Percentiles rank a stretch among this genome's conserved stretches.
phyloP scores from a whole-genome alignment of 2,113 vertebrate genomes.

The Chloropsis cyanopogon region DNA sequence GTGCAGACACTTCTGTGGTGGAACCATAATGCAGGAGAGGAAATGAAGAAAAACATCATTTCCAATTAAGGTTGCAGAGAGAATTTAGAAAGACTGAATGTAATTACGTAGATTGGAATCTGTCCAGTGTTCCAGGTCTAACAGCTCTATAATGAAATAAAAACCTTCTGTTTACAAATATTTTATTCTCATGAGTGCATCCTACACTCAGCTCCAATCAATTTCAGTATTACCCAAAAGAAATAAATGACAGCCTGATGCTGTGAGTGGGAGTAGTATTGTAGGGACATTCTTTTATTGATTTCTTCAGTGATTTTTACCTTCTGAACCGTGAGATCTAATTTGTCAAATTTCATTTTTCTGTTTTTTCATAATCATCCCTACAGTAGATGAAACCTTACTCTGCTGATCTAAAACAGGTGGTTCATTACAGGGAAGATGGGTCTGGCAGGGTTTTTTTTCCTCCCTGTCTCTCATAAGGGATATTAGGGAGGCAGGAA shows the following conservation, averaged over 20 bases:
- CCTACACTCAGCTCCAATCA: neutral
- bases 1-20: neutral
- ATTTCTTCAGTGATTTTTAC: neutral
- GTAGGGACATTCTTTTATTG: neutral
- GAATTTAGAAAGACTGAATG: slow-evolving; percentile 2
- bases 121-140: slow-evolving; percentile 34
- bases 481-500: neutral
- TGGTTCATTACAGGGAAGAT: neutral
- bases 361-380: neutral
- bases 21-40: neutral
- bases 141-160: slow-evolving; percentile 52
- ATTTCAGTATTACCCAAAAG: neutral
- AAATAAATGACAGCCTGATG: neutral
- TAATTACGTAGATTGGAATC: slow-evolving; percentile 14
- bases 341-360: neutral
- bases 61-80: slow-evolving; percentile 8
- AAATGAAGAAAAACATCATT: slow-evolving; percentile 23
- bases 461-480: neutral
- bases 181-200: neutral
- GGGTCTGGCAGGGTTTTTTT: neutral
- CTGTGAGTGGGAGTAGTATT: neutral
- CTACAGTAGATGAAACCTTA: neutral
- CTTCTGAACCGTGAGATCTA: neutral
- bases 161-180: slow-evolving; percentile 36
- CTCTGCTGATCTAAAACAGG: neutral